Percentiles rank a stretch among this genome's conserved stretches.
These are phyloP conservation scores for Diachasmimorpha longicaudata DNA, from an alignment of 1,140 invertebrate genomes.

Conservation along the genomic window DNA sequence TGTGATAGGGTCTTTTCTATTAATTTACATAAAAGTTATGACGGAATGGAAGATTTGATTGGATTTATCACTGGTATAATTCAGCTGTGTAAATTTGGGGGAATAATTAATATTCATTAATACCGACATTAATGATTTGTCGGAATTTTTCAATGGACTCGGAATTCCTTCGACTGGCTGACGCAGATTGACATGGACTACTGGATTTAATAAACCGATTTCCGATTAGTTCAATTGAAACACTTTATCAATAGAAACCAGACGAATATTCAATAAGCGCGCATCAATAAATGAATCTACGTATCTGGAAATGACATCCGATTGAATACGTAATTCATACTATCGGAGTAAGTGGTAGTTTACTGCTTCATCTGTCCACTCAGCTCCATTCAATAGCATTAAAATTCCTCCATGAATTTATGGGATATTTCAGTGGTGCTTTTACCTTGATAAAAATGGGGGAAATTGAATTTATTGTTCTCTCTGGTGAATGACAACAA, in stretches of 20 bases:
- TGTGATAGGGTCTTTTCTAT: not conserved
- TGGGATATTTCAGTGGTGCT: no score
- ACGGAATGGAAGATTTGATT: not conserved
- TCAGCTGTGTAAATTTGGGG: not conserved
- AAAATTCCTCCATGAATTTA: no score
- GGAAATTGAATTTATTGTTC: no score
- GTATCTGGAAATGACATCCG: not conserved
- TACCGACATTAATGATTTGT: not conserved
- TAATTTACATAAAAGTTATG: not conserved
- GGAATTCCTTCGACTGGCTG: not conserved
- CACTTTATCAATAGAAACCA: slow-evolving; percentile 5
- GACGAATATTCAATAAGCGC: not conserved
- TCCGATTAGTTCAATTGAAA: slow-evolving; percentile 11
- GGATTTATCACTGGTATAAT: not conserved
- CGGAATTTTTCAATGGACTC: not conserved
- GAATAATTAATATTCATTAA: not conserved
- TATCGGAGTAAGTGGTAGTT: not conserved
- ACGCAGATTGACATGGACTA: not conserved
- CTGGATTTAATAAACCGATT: not conserved
- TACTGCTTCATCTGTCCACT: slow-evolving; percentile 1
- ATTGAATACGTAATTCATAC: slow-evolving; percentile 3
- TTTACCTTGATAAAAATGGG: no score
- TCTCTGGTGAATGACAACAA: no score
- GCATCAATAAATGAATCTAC: slow-evolving; percentile 13
- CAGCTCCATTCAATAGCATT: not conserved